These are phyloP conservation scores for Orchesella cincta DNA, from an alignment of 1,140 invertebrate genomes.

Conservation along the genomic window DNA sequence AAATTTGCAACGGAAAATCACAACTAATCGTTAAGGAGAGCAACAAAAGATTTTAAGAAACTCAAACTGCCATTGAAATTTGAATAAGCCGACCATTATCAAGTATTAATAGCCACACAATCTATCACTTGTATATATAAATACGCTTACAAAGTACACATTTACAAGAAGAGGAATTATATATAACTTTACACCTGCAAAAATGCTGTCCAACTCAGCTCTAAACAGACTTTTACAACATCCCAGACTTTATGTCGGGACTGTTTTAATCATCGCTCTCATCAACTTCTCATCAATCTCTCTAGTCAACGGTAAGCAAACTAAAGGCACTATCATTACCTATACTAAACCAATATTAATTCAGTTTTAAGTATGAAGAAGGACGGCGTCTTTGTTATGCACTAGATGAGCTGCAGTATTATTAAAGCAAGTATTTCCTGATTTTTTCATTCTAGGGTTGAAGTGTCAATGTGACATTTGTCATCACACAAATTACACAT, in stretches of 20 bases:
- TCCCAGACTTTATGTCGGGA: neutral
- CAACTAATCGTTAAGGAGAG: no score
- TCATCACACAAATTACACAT: slow-evolving; percentile 73
- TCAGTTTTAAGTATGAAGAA: neutral
- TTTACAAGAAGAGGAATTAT: neutral
- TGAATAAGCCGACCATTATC: no score
- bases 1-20: no score
- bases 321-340: no score
- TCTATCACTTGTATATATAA: no score
- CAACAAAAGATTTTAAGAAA: no score
- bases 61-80: no score
- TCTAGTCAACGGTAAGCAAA: slow-evolving; percentile 35
- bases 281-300: slow-evolving; percentile 21
- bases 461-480: slow-evolving; percentile 79
- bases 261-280: neutral
- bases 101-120: no score
- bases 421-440: neutral
- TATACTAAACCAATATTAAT: neutral
- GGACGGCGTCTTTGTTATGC: no score
- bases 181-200: neutral
- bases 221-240: neutral
- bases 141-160: neutral
- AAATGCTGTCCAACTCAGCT: neutral
- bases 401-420: neutral
- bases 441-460: slow-evolving; percentile 60